Evolutionary conservation across 2,888 invertebrate species (phyloP).

Genomic region (Criorhina ranunculi): DNA sequence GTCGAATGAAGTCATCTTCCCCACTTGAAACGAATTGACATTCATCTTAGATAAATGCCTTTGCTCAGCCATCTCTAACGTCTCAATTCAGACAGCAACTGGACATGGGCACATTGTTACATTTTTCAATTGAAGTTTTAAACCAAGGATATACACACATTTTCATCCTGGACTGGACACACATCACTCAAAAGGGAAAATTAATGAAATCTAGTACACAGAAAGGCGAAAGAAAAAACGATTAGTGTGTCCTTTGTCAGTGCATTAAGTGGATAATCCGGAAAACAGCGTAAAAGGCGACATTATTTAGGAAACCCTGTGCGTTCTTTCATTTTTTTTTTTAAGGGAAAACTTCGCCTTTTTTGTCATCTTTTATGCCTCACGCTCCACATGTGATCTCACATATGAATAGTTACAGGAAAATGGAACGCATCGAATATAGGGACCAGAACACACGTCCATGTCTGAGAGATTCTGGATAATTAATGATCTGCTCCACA

Average conservation of each 20-base stretch:
- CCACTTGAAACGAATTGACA: conserved; percentile 69
- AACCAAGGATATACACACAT: conserved; percentile 28
- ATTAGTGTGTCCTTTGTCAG: conserved; percentile 70
- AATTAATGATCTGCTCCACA: conserved; percentile 84
- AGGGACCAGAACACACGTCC: conserved; percentile 68
- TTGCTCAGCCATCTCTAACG: conserved; percentile 23
- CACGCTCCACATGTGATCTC: conserved; percentile 70
- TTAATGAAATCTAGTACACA: conserved; percentile 69
- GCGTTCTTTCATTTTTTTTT: conserved; percentile 19
- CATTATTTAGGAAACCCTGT: conserved; percentile 70
- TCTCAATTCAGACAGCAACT: conserved; percentile 56
- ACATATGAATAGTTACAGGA: conserved; percentile 69
- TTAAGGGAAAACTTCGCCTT: conserved; percentile 37
- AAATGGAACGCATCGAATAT: conserved; percentile 73
- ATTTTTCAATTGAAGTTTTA: conserved; percentile 65
- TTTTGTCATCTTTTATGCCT: conserved; percentile 31
- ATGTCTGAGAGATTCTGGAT: conserved; percentile 78
- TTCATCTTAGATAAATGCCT: conserved; percentile 60
- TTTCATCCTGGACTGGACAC: conserved; percentile 63
- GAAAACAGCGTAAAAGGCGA: conserved; percentile 75
- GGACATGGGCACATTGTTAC: conserved; percentile 39
- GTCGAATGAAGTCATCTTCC: background rate
- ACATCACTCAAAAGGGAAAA: conserved; percentile 60
- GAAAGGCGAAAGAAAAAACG: conserved; percentile 47
- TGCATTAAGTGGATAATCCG: conserved; percentile 76